phyloP scores from a whole-genome alignment of 1,140 invertebrate genomes.

The Drosophila tsacasi region DNA sequence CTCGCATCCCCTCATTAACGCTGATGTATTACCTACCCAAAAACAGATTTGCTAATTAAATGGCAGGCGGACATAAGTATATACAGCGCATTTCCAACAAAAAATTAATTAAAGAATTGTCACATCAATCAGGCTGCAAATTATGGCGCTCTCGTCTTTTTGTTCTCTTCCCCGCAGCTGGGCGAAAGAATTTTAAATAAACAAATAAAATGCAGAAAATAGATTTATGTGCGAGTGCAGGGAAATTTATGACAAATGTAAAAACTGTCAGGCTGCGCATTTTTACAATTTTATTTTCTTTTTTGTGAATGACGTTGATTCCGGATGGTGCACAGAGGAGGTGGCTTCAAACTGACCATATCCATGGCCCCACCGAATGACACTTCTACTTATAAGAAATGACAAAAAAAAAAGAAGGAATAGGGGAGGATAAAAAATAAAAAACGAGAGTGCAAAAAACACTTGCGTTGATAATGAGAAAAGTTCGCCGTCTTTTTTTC shows the following conservation, averaged over 20 bases:
- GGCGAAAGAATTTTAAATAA: conserved; percentile 73
- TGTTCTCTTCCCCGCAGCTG: conserved; percentile 13
- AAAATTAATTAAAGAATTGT: conserved; percentile 82
- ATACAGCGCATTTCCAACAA: conserved; percentile 39
- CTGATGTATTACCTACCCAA: conserved; percentile 73
- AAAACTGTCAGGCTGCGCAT: conserved; percentile 63
- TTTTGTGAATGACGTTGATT: conserved; percentile 41
- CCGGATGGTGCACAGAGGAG: neutral
- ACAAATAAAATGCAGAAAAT: conserved; percentile 82
- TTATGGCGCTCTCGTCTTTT: conserved; percentile 45
- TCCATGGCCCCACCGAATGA: conserved; percentile 58
- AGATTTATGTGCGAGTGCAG: conserved; percentile 69
- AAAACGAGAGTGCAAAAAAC: conserved; percentile 46
- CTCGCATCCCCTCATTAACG: conserved; percentile 57
- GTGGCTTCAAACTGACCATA: conserved; percentile 39
- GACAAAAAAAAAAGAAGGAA: neutral
- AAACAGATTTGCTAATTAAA: conserved; percentile 73
- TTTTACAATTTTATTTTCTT: conserved; percentile 34
- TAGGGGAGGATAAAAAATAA: neutral
- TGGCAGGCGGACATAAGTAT: conserved; percentile 28
- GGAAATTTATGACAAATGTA: conserved; percentile 80
- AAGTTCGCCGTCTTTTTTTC: conserved; percentile 45
- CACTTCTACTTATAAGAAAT: conserved; percentile 29
- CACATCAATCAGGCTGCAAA: conserved; percentile 78
- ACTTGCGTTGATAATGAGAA: conserved; percentile 76